These are phyloP conservation scores for Porites lutea DNA, from an alignment of 64 coral and sea anemone species.

Conservation along the genomic window DNA sequence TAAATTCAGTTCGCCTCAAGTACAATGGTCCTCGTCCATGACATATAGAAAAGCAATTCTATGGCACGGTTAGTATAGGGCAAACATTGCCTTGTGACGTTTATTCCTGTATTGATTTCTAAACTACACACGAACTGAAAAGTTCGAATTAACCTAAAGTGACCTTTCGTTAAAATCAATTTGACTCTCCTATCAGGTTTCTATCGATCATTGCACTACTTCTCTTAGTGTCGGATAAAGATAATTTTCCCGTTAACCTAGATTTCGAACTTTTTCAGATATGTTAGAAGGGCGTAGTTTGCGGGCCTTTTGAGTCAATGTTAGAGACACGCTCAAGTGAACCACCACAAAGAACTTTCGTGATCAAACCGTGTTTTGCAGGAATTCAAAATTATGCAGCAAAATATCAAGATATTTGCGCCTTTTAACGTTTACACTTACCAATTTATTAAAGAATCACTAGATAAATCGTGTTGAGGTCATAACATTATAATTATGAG, in stretches of 20 bases:
- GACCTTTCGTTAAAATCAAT: slow-evolving; percentile 4
- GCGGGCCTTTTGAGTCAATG: neutral
- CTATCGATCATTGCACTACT: too few relatives aligned
- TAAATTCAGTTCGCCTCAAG: too few relatives aligned
- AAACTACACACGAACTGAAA: neutral
- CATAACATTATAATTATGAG: neutral
- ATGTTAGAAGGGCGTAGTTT: neutral
- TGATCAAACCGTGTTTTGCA: neutral
- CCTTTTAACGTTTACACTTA: neutral
- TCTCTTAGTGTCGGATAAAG: too few relatives aligned
- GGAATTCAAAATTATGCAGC: slow-evolving; percentile 9
- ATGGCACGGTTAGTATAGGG: too few relatives aligned
- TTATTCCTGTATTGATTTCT: neutral
- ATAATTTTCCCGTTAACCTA: too few relatives aligned
- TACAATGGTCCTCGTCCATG: too few relatives aligned
- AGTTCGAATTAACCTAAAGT: neutral
- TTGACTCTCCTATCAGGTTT: neutral
- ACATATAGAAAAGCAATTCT: too few relatives aligned
- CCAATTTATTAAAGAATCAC: neutral
- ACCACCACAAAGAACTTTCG: slow-evolving; percentile 19
- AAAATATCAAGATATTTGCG: slow-evolving; percentile 1
- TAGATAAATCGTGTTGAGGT: neutral
- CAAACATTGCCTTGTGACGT: too few relatives aligned
- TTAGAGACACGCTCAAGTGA: slow-evolving; percentile 23
- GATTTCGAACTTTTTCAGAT: neutral